Conservation (phyloP, 2,888 invertebrate species). For the Dolomedes plantarius region DNA sequence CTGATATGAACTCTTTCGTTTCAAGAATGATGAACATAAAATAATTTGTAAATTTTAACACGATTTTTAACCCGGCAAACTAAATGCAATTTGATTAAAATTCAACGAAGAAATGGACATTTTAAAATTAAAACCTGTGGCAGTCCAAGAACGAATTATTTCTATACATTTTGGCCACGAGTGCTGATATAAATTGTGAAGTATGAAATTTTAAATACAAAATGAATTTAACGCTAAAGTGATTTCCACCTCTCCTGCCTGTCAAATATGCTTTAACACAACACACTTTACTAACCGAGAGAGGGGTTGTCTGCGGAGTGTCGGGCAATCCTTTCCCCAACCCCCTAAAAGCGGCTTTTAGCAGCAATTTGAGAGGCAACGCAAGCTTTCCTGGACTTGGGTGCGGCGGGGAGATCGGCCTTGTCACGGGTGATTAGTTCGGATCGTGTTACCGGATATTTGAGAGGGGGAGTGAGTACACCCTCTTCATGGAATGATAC, state of each 20-base stretch:
- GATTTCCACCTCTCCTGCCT: neutral
- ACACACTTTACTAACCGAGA: neutral
- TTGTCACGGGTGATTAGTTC: slow-evolving; percentile 68
- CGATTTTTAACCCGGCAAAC: no score
- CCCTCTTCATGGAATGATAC: slow-evolving; percentile 6
- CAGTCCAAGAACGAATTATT: no score
- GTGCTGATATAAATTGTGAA: no score
- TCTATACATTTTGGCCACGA: no score
- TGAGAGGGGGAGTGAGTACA: neutral
- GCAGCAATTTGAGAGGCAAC: slow-evolving; percentile 61
- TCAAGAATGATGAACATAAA: no score
- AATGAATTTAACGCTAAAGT: no score
- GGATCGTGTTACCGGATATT: slow-evolving; percentile 46
- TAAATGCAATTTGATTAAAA: no score
- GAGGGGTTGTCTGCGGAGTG: slow-evolving; percentile 18
- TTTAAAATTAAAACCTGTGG: no score
- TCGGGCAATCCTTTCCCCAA: slow-evolving; percentile 32
- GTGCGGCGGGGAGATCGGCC: neutral
- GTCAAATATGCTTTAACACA: neutral
- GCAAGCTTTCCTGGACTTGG: neutral
- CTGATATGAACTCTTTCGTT: no score
- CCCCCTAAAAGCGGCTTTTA: slow-evolving; percentile 67
- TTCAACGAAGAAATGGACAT: no score
- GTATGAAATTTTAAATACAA: no score
- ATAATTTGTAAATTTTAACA: no score